Evolutionary conservation across 2,113 vertebrate genomes (phyloP), one percentile per base, ranked within the genome.

Genomic region (Tupaia tana): DNA sequence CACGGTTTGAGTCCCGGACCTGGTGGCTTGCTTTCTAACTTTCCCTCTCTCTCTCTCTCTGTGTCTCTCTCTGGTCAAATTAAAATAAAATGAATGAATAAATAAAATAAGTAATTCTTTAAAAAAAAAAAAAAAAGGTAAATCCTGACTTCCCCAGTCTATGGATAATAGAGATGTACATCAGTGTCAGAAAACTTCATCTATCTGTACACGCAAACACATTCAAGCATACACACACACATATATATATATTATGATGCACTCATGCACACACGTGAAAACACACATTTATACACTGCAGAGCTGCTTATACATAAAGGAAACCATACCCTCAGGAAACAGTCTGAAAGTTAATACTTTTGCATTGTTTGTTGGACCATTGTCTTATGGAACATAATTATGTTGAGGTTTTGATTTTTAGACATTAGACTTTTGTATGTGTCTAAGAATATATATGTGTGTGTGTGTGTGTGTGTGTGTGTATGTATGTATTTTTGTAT

Each of bases 151-250:
- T 66, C 61, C 27, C 4, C 16, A 24, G 69, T 75, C 19, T n/a
- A 74, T 90, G 22, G 83, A 27, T 84, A 94, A 82, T 94, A 80
- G 56, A 77, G 67, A 82, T 87, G 66, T 61, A 85, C 24, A 85
- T 92, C 70, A 58, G 5, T 22, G 9, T 83, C 15, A 71, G 63
- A 96, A 64, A 91, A 10, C 20, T 80, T 58, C 4, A 6, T 10
- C 29, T 8, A 10, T 20, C 19, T 11, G 11, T 20, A 43, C 34
- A 4, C 71, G 14, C 54, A 18, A 3, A 6, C 31, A 34, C 5
- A 5, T 59, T 59, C 43, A 43, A 43, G 43, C 43, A 43, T 86
- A 14, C 6, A 56, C 63, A 74, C 6, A 59, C 7, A 43, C 7
- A 19, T 16, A 27, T 29, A 31, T 19, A 24, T 11, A 14, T 9